Evolutionary conservation across 2,113 vertebrate species (phyloP), one percentile per base, ranked within the genome.

Genomic region (Mionectes macconnelli): DNA sequence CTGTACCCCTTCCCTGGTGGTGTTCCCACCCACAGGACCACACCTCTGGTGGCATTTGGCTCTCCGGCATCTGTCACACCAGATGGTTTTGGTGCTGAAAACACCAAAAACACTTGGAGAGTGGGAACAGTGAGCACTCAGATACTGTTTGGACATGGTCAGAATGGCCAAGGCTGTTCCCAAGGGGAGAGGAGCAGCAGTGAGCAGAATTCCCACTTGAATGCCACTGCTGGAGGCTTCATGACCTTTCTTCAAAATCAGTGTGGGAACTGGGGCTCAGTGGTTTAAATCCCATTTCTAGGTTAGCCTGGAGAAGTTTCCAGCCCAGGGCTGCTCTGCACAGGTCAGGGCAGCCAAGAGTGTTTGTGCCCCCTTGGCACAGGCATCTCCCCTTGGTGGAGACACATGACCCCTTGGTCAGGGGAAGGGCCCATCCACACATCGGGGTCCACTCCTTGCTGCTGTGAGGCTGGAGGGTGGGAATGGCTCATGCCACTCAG

Each of bases 361-460:
- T 6, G 4, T 25, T 4, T 0, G 4, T 62, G 37, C 20, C 57
- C 5, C 13, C 74, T 60, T 8, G 12, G 53, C 63, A 8, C 42
- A 15, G 73, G 27, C 49, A 50, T 15, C 49, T 50, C 63, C 6
- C 13, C 74, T 60, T 8, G 14, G 53, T 63, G 6, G 37, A 14
- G 68, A 7, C 6, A 11, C 53, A 2, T 31, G 37, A 23, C 11
- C 16, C 15, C 33, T 30, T 1, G 8, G 39, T 6, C 25, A 6
- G 37, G 31, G 59, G 37, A 53, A 37, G 24, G 9, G 7, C 4
- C 2, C 2, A 2, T 0, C 0, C 47, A 19, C 12, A 28, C 31
- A 10, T 33, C 3, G 14, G 12, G 64, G 42, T 22, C 37, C 47
- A 37, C 42, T 83, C 42, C 35, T 1, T 0, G 4, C 21, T 25